Percentiles rank a stretch among this genome's conserved stretches.
These are phyloP conservation scores for Ichneumon xanthorius DNA, from an alignment of 2,888 invertebrate genomes.

Conservation along the genomic window DNA sequence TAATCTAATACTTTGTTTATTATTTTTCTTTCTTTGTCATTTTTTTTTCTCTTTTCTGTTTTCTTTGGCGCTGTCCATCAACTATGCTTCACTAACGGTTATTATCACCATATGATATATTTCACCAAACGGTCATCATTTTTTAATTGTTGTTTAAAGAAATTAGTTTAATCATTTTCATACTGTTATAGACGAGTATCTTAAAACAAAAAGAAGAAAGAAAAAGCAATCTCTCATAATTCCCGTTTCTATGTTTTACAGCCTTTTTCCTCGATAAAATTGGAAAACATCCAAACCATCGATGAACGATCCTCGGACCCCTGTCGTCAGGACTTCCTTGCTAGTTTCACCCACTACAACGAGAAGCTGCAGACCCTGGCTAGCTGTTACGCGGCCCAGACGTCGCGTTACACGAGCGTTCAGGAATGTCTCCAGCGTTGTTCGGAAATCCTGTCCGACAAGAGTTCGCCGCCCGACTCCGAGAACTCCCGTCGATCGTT, in stretches of 20 bases:
- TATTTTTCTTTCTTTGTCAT: not conserved
- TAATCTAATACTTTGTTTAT: not conserved
- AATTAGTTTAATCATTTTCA: too few species aligned
- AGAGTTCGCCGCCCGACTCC: not conserved
- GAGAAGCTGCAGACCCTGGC: constrained; percentile 72
- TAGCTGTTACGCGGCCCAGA: constrained; percentile 73
- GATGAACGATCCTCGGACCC: constrained; percentile 37
- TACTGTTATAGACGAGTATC: not conserved
- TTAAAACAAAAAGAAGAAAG: not conserved
- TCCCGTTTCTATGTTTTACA: constrained; percentile 40
- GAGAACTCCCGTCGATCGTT: constrained; percentile 20
- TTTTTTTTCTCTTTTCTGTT: not conserved
- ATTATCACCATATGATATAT: too few species aligned
- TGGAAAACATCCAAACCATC: constrained; percentile 2
- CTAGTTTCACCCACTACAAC: constrained; percentile 74
- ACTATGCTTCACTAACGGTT: too few species aligned
- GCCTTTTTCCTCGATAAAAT: constrained; percentile 48
- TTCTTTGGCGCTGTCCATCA: too few species aligned
- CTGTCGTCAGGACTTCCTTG: constrained; percentile 64
- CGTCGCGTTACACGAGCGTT: constrained; percentile 71
- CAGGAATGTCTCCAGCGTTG: constrained; percentile 75
- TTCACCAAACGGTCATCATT: too few species aligned
- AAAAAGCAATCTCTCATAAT: constrained; percentile 43
- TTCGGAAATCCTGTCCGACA: constrained; percentile 70
- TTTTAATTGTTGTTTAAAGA: too few species aligned